A percentile compares a stretch with the other conserved stretches of the same genome.
These are phyloP conservation scores for Lasioglossum zephyrum DNA, from an alignment of 2,888 invertebrate species.

Conservation along the genomic window DNA sequence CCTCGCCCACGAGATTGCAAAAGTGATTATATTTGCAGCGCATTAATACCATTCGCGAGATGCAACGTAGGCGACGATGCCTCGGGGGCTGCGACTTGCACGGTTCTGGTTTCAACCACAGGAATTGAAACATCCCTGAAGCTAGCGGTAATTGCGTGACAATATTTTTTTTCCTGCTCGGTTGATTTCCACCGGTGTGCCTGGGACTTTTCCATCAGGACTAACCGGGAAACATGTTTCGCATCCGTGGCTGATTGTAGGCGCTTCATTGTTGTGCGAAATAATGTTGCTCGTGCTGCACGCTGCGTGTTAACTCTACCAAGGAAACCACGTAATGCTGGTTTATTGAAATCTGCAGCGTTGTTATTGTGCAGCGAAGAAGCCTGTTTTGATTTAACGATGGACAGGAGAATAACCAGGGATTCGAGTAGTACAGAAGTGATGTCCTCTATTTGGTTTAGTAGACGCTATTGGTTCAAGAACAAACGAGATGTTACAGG, in stretches of 20 bases:
- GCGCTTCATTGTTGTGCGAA: neutral
- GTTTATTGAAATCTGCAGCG: neutral
- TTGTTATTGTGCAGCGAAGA: neutral
- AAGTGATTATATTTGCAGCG: slow-evolving; percentile 79
- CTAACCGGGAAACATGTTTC: neutral
- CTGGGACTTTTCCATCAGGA: neutral
- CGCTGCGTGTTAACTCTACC: neutral
- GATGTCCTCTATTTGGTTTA: neutral
- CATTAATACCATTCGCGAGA: slow-evolving; percentile 77
- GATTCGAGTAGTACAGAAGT: neutral
- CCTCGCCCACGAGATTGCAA: slow-evolving; percentile 67
- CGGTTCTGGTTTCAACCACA: slow-evolving; percentile 40
- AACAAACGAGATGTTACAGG: neutral
- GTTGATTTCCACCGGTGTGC: neutral
- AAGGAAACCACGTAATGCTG: neutral
- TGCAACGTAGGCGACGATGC: slow-evolving; percentile 54
- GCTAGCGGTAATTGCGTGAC: slow-evolving; percentile 11
- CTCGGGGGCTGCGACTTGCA: slow-evolving; percentile 54
- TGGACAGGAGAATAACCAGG: neutral
- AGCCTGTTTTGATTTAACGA: neutral
- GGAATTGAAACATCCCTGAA: slow-evolving; percentile 47
- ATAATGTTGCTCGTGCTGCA: neutral
- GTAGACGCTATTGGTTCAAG: neutral
- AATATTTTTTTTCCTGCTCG: slow-evolving; percentile 1
- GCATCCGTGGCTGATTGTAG: neutral